Evolutionary conservation across 2,888 invertebrate genomes (phyloP).

Genomic region (Acholoe squamosa): DNA sequence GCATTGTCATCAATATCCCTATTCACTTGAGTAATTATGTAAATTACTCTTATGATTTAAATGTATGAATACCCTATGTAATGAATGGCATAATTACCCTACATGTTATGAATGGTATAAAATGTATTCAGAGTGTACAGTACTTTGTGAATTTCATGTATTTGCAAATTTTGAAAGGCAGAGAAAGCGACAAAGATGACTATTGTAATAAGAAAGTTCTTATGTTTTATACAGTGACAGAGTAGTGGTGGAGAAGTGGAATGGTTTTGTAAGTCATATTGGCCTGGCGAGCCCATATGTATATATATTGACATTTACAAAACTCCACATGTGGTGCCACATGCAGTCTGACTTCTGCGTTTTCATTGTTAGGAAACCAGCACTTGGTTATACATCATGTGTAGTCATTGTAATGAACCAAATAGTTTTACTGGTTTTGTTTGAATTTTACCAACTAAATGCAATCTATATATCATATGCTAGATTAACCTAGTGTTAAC

Average conservation of each 20-base stretch:
- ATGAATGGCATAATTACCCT: not conserved
- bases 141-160: conserved; percentile 12
- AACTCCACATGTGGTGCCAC: conserved; percentile 39
- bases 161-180: not conserved
- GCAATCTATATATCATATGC: too few species aligned
- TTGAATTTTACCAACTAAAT: too few species aligned
- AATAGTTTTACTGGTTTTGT: too few species aligned
- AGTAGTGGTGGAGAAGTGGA: conserved; percentile 17
- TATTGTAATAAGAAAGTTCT: not conserved
- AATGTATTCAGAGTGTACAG: conserved; percentile 20
- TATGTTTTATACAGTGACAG: conserved; percentile 38
- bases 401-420: too few species aligned
- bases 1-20: too few species aligned
- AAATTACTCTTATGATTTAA: not conserved
- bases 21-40: too few species aligned
- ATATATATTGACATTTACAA: conserved; percentile 38
- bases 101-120: not conserved
- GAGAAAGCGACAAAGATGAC: not conserved
- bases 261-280: conserved; percentile 24
- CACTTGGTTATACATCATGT: too few species aligned
- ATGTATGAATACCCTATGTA: not conserved
- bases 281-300: not conserved
- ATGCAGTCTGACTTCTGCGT: not conserved
- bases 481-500: too few species aligned
- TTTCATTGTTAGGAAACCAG: too few species aligned